A percentile compares a stretch with the other conserved stretches of the same genome.
Conservation (phyloP, 2,888 invertebrate species). For the Stomorhina lunata region DNA sequence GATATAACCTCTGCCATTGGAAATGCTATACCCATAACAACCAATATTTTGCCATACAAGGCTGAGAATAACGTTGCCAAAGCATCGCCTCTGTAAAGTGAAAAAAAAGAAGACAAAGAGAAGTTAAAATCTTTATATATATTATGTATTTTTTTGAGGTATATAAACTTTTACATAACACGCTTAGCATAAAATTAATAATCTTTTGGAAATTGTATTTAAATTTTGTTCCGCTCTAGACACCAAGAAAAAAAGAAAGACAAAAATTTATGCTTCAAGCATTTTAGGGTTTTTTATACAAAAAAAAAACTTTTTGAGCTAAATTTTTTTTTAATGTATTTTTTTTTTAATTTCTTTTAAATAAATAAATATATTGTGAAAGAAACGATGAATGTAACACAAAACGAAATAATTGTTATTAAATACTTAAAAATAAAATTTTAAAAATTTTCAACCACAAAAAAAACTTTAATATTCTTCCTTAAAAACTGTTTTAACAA, state of each 20-base stretch:
- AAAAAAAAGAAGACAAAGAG: constrained; percentile 25
- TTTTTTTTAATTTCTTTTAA: not conserved
- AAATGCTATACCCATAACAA: constrained; percentile 96
- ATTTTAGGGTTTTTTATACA: no score
- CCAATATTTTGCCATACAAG: constrained; percentile 94
- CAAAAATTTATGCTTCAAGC: not conserved
- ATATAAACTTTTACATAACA: not conserved
- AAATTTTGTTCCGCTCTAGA: constrained; percentile 34
- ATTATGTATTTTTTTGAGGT: not conserved
- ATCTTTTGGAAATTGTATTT: constrained; percentile 43
- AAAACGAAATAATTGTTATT: no score
- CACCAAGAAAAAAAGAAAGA: constrained; percentile 14
- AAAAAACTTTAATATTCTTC: no score
- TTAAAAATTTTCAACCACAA: no score
- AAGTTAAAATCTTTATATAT: constrained; percentile 16
- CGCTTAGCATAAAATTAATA: constrained; percentile 37
- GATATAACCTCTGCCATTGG: constrained; percentile 98
- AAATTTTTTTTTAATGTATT: not conserved
- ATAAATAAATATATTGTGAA: no score
- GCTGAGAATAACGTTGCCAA: constrained; percentile 94
- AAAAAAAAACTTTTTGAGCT: no score
- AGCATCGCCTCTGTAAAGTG: constrained; percentile 87
- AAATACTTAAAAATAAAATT: no score
- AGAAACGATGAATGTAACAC: no score
- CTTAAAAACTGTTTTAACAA: no score